A percentile compares a stretch with the other conserved stretches of the same genome.
These are phyloP conservation scores for Melanargia galathea DNA, from an alignment of 2,888 invertebrate species.

Conservation along the genomic window DNA sequence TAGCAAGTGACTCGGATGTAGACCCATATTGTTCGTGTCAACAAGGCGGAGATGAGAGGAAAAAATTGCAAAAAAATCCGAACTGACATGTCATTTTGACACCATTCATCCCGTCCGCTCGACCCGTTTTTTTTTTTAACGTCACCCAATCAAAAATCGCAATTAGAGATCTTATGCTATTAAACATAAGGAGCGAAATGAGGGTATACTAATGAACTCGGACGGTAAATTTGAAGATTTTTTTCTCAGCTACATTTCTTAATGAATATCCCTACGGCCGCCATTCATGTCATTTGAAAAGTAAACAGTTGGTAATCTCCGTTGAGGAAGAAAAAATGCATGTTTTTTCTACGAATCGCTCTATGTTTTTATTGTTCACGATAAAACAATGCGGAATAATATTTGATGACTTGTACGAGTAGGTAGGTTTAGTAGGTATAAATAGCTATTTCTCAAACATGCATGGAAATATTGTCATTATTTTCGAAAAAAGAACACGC, in stretches of 20 bases:
- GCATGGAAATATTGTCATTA: no score
- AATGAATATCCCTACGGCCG: conserved; percentile 73
- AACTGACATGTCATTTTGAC: conserved; percentile 78
- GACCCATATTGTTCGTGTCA: conserved; percentile 34
- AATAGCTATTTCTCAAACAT: no score
- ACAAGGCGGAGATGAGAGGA: conserved; percentile 35
- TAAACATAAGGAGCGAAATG: conserved; percentile 43
- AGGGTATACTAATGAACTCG: not conserved
- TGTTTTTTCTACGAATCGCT: conserved; percentile 22
- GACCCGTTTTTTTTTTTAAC: conserved; percentile 53
- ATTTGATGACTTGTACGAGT: conserved; percentile 8
- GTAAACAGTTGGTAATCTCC: conserved; percentile 76
- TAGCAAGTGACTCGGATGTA: conserved; percentile 25
- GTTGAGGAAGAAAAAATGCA: conserved; percentile 49
- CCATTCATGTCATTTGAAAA: conserved; percentile 77
- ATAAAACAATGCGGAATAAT: conserved; percentile 12
- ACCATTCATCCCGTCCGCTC: conserved; percentile 75
- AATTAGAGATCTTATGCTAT: conserved; percentile 38
- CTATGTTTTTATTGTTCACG: conserved; percentile 30
- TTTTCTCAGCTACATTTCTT: conserved; percentile 68
- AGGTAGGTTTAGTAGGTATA: no score
- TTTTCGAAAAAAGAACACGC: no score
- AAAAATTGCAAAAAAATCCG: conserved; percentile 64
- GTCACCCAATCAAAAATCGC: conserved; percentile 11
- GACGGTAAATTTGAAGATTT: conserved; percentile 36